Evolutionary conservation across 2,888 invertebrate species (phyloP), one percentile per base, ranked within the genome.

Genomic region (Bimastos eiseni): DNA sequence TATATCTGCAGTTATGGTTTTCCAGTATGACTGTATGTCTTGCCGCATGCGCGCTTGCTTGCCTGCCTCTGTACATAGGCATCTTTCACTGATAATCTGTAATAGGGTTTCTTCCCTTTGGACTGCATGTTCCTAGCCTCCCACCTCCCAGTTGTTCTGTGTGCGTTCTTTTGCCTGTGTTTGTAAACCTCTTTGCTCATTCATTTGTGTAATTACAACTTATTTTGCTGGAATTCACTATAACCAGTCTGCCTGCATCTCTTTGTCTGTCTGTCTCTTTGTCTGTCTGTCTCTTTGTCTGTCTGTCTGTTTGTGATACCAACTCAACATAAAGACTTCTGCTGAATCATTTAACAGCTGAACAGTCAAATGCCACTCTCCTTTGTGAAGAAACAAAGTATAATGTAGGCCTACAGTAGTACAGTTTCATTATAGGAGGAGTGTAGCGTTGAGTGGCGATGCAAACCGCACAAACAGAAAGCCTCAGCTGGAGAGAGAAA

Each of bases 391-490:
- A 70, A 70, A 70, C 30, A 30, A n/a, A 30, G n/a, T 70, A n/a
- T 70, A n/a, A 70, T n/a, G 70, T n/a, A n/a, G n/a, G n/a, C n/a
- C n/a, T n/a, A n/a, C n/a, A n/a, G n/a, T n/a, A n/a, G n/a, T 70
- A 70, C 70, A 70, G 70, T 6, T 70, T 13, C 70, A 70, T n/a
- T 6, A 70, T n/a, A n/a, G n/a, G 13, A 70, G n/a, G 70, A 70
- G 11, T n/a, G 70, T 70, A 70, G n/a, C 21, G 11, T n/a, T 70
- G 11, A 49, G 24, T 49, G 70, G n/a, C n/a, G 70, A 30, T 70
- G n/a, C 13, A 88, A 88, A 33, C 36, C 34, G 24, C 88, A 24
- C 19, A 93, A 88, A 90, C 24, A 44, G 17, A 91, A 83, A n/a
- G 83, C 36, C 34, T 70, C 19, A 37, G 89, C 88, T 21, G 38